A percentile compares a stretch with the other conserved stretches of the same genome.
phyloP scores from a whole-genome alignment of 2,113 vertebrate genomes.

The Blennius ocellaris region DNA sequence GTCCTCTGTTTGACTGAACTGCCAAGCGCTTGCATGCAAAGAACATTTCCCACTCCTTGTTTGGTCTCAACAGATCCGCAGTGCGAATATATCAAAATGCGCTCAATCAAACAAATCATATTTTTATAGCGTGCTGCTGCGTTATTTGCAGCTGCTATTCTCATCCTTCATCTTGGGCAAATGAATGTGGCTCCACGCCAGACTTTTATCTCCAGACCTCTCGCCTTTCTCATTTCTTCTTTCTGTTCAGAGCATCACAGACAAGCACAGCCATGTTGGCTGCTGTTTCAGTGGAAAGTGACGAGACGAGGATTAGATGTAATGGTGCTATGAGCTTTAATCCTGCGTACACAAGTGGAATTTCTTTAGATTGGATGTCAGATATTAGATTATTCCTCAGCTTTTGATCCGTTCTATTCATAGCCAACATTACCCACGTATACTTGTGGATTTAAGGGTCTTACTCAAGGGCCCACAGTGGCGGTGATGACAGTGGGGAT shows the following conservation, averaged over 20 bases:
- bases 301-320: too few species aligned
- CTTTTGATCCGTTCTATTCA: too few species aligned
- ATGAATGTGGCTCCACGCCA: conserved; percentile 17
- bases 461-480: too few species aligned
- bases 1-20: conserved; percentile 32
- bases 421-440: too few species aligned
- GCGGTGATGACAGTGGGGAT: too few species aligned
- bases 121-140: conserved; percentile 27
- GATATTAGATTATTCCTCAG: too few species aligned
- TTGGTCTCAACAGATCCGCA: conserved; percentile 57
- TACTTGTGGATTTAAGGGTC: too few species aligned
- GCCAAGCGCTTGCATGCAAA: conserved; percentile 40
- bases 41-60: conserved; percentile 66
- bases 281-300: not conserved
- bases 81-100: conserved; percentile 41
- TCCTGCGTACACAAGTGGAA: too few species aligned
- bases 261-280: not conserved
- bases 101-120: conserved; percentile 46
- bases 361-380: too few species aligned
- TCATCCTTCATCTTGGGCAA: conserved; percentile 21
- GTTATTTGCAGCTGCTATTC: conserved; percentile 21
- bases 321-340: too few species aligned
- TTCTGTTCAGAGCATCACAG: not conserved
- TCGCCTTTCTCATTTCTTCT: not conserved
- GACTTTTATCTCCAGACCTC: conserved; percentile 1